Evolutionary conservation across 1,140 invertebrate species (phyloP).

Genomic region (Sycobia sp.): DNA sequence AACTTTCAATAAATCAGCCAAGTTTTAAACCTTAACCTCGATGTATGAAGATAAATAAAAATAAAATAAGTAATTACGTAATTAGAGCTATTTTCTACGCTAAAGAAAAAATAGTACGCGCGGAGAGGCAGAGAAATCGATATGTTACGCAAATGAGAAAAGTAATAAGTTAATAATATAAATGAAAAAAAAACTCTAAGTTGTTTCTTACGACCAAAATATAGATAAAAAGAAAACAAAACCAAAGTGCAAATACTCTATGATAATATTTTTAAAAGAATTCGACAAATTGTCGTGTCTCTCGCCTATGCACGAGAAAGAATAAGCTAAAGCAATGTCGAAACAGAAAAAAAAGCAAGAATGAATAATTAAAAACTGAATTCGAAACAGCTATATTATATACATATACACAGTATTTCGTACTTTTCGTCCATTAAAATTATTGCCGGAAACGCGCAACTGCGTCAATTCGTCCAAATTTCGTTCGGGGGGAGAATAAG

Average conservation of each 20-base stretch:
- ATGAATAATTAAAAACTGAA: not conserved
- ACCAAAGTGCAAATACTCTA: constrained; percentile 50
- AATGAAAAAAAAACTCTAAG: constrained; percentile 35
- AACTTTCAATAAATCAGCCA: constrained; percentile 22
- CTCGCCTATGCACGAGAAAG: not conserved
- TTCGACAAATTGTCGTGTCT: constrained; percentile 3
- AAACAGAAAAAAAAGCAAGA: not conserved
- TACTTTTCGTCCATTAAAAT: constrained; percentile 27
- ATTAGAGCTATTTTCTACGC: constrained; percentile 32
- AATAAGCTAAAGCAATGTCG: not conserved
- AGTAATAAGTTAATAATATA: too few species aligned
- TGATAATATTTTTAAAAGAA: constrained; percentile 35
- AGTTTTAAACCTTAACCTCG: constrained; percentile 22
- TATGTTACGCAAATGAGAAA: constrained; percentile 19
- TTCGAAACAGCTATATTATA: not conserved
- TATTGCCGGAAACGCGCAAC: not conserved
- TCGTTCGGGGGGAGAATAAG: constrained; percentile 1
- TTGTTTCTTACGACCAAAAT: constrained; percentile 48
- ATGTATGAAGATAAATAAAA: constrained; percentile 18
- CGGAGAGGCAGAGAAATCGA: not conserved
- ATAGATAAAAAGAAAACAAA: constrained; percentile 40
- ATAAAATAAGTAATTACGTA: not conserved
- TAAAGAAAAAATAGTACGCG: constrained; percentile 3
- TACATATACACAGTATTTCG: constrained; percentile 13
- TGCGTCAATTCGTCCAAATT: constrained; percentile 23